Evolutionary conservation across 2,888 invertebrate species (phyloP).

Genomic region (Macrosoma leucophasiata): DNA sequence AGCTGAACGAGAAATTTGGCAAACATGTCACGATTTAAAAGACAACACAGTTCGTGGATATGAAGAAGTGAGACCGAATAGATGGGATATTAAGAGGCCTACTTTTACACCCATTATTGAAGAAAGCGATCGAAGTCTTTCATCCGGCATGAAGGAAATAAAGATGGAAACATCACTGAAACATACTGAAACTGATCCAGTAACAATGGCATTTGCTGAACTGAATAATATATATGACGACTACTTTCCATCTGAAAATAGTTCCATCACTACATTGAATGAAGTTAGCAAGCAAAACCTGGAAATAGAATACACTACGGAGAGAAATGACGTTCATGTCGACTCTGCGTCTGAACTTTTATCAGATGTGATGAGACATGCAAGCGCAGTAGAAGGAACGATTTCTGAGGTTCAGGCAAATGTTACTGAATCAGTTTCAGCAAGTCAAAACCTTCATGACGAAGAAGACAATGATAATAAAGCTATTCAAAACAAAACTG

Average conservation of each 20-base stretch:
- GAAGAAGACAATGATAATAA: conserved; percentile 28
- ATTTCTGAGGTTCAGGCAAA: conserved; percentile 74
- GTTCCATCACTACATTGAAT: conserved; percentile 29
- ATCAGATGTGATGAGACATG: conserved; percentile 72
- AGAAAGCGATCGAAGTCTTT: conserved; percentile 56
- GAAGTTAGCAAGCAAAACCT: conserved; percentile 32
- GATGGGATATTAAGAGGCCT: conserved; percentile 46
- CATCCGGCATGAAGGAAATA: conserved; percentile 44
- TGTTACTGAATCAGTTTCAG: conserved; percentile 72
- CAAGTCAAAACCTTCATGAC: conserved; percentile 62
- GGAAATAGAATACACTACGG: conserved; percentile 32
- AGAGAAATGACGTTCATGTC: conserved; percentile 47
- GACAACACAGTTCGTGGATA: conserved; percentile 31
- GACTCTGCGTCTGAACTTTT: conserved; percentile 65
- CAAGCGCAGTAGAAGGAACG: conserved; percentile 52
- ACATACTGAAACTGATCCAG: conserved; percentile 47
- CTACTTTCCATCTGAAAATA: conserved; percentile 49
- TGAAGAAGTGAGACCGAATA: conserved; percentile 41
- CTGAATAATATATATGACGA: conserved; percentile 57
- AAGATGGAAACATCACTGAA: too few species aligned
- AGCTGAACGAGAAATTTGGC: conserved; percentile 66
- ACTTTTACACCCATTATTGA: conserved; percentile 63
- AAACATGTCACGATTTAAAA: conserved; percentile 47
- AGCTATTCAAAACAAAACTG: conserved; percentile 26
- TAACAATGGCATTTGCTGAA: conserved; percentile 66